phyloP scores from a whole-genome alignment of 2,888 invertebrate species.

The Schrankia costaestrigalis region DNA sequence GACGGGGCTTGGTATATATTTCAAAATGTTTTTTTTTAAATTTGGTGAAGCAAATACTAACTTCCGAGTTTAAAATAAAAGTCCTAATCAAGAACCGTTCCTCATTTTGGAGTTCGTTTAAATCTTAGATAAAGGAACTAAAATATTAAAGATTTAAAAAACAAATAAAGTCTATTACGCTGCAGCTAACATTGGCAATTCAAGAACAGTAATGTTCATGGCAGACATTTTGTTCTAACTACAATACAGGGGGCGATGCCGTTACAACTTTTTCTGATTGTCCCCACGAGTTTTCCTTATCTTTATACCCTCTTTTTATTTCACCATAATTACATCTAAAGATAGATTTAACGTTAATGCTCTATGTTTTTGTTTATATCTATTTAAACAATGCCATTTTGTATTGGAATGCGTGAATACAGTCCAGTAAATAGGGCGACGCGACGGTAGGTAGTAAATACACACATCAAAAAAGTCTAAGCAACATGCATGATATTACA shows the following conservation, averaged over 20 bases:
- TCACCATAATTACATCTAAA: constrained; percentile 28
- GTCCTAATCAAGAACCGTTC: too few relatives aligned
- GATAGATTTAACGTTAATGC: constrained; percentile 28
- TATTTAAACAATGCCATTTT: constrained; percentile 30
- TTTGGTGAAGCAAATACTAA: too few relatives aligned
- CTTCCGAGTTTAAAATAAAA: too few relatives aligned
- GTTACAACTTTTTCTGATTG: constrained; percentile 32
- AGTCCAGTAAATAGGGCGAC: too few relatives aligned
- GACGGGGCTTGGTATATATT: too few relatives aligned
- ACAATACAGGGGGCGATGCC: constrained; percentile 23
- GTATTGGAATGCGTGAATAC: constrained; percentile 9
- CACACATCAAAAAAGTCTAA: too few relatives aligned
- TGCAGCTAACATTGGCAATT: constrained; percentile 21
- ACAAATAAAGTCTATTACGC: constrained; percentile 10
- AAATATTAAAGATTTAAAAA: not conserved
- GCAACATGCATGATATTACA: too few relatives aligned
- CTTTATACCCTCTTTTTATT: constrained; percentile 22
- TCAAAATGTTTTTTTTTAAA: too few relatives aligned
- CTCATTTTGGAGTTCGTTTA: too few relatives aligned
- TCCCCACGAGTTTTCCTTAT: constrained; percentile 31
- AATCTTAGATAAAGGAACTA: not conserved
- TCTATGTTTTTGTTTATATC: constrained; percentile 31
- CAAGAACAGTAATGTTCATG: constrained; percentile 13
- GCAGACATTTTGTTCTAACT: constrained; percentile 17
- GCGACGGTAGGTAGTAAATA: too few relatives aligned